Conservation (phyloP, 2,888 invertebrate genomes). For the Drosophila ochracea region DNA sequence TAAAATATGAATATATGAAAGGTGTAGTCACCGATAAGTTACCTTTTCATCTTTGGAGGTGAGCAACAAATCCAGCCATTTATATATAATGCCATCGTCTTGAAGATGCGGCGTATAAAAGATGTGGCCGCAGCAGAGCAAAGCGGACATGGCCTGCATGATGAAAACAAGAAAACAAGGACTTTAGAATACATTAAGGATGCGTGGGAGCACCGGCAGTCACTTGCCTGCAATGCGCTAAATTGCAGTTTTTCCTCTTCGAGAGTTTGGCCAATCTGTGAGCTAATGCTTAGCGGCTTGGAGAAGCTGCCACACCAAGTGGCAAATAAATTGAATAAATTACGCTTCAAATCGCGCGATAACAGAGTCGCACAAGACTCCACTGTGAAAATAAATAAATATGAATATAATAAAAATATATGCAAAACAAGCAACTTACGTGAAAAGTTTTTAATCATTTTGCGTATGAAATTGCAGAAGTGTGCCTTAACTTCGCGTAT, state of each 20-base stretch:
- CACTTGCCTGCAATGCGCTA: conserved; percentile 87
- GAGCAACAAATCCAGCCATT: conserved; percentile 96
- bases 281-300: conserved; percentile 87
- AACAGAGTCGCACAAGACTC: conserved; percentile 94
- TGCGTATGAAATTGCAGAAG: conserved; percentile 96
- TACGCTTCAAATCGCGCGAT: conserved; percentile 93
- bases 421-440: conserved; percentile 87
- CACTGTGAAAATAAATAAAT: conserved; percentile 86
- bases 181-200: conserved; percentile 11
- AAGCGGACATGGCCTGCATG: conserved; percentile 95
- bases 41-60: conserved; percentile 95
- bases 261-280: conserved; percentile 85
- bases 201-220: not conserved
- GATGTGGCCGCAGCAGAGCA: conserved; percentile 97
- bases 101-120: conserved; percentile 94
- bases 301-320: conserved; percentile 97
- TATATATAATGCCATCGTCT: conserved; percentile 96
- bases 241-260: conserved; percentile 88
- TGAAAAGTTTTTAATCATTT: conserved; percentile 97
- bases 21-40: conserved; percentile 33
- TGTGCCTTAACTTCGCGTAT: conserved; percentile 96
- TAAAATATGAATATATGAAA: conserved; percentile 1
- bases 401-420: not conserved
- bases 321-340: conserved; percentile 95
- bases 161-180: not conserved